These are phyloP conservation scores for Eilema griseolum DNA, from an alignment of 2,888 invertebrate genomes.

Conservation along the genomic window DNA sequence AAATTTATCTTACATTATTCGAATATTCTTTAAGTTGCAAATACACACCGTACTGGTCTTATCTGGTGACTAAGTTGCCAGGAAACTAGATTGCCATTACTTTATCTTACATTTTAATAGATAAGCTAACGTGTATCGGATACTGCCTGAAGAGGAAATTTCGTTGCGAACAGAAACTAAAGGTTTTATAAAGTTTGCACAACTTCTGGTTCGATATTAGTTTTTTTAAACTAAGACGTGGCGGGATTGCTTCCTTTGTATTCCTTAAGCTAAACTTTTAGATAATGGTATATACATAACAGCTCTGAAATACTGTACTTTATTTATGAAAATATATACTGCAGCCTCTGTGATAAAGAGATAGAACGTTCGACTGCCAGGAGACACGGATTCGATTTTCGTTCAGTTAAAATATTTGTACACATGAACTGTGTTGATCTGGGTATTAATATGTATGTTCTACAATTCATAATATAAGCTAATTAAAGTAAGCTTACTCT, in stretches of 20 bases:
- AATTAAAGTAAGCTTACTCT: too few species aligned
- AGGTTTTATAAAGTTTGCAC: conserved; percentile 49
- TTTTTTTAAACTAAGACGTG: conserved; percentile 43
- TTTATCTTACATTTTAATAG: conserved; percentile 62
- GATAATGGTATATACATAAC: background rate
- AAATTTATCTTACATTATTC: conserved; percentile 46
- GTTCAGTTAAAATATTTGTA: too few species aligned
- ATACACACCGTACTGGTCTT: conserved; percentile 56
- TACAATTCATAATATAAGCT: too few species aligned
- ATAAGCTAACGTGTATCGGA: conserved; percentile 56
- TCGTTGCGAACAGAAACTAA: conserved; percentile 47
- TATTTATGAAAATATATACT: too few species aligned
- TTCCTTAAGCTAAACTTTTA: conserved; percentile 23
- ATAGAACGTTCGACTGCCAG: too few species aligned
- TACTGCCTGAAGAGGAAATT: conserved; percentile 49
- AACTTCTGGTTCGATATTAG: conserved; percentile 39
- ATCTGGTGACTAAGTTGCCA: conserved; percentile 51
- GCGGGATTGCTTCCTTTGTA: conserved; percentile 21
- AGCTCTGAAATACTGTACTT: background rate
- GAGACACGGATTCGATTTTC: too few species aligned
- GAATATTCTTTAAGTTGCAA: conserved; percentile 52
- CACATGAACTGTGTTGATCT: too few species aligned
- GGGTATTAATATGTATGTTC: too few species aligned
- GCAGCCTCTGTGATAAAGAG: too few species aligned
- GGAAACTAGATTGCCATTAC: conserved; percentile 57